Base-by-base conservation (phyloP, 2,797 vertebrate species). In the Galago senegalensis region DNA sequence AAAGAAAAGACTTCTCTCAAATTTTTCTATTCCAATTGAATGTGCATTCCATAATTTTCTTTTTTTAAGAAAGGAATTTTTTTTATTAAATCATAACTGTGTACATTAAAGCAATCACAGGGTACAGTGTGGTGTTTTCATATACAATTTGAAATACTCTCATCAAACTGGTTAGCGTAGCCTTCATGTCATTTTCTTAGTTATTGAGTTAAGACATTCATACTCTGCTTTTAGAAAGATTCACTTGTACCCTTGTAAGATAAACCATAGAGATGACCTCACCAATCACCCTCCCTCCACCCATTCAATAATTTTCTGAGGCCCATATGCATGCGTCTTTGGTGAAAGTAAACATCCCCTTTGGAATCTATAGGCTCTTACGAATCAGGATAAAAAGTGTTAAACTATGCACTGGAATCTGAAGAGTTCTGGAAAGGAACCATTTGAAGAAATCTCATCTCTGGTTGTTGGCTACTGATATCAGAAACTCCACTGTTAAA, bases 381-480 rank as follows among this genome's bases (percentile, higher is more conserved):
- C 29, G 34, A 93, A 82, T 94, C 83, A 73, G 21, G 23, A 8
- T 46, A 75, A 14, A n/a, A 82, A 21, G 10, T 92, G 34, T 9
- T 72, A 70, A 96, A 82, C 31, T 87, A 29, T 77, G 63, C 21
- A 87, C 29, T 93, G 27, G 87, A 86, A 95, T 95, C 76, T 14
- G 23, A 96, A 31, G 21, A 70, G 3, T 69, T 85, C 37, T 91
- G 5, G 31, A 70, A 93, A 90, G 34, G 7, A 93, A 87, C 7
- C 10, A 79, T 40, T 16, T 69, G 53, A 87, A 4, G 46, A 31
- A 85, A 70, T 77, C 31, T 65, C 56, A 85, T 67, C 21, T 89
- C 81, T 87, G 17, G 29, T 67, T 93, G 7, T 37, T 93, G 56
- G 31, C 25, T 88, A 37, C n/a, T 91, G 67, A 85, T 84, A 93